Percentiles rank a stretch among this genome's conserved stretches.
Conservation (phyloP, 1,140 invertebrate genomes). For the Helicoverpa zea region DNA sequence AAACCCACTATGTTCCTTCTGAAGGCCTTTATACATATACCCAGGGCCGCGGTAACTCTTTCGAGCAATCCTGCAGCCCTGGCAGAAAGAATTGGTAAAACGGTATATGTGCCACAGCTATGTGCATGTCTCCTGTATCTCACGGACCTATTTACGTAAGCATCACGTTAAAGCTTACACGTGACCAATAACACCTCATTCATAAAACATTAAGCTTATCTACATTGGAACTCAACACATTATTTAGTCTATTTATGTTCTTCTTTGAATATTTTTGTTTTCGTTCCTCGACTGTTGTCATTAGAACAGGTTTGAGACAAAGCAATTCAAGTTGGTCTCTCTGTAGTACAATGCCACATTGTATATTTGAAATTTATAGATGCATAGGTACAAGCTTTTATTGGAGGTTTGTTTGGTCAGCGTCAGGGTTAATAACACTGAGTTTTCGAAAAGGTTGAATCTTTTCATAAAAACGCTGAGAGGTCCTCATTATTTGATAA, state of each 20-base stretch:
- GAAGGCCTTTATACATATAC: too few species aligned
- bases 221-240: background rate
- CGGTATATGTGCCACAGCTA: too few species aligned
- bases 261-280: background rate
- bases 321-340: background rate
- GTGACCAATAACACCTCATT: conserved; percentile 25
- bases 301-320: conserved; percentile 42
- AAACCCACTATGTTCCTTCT: too few species aligned
- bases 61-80: too few species aligned
- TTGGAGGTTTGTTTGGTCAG: background rate
- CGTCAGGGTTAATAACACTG: background rate
- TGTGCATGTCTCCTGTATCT: background rate
- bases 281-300: conserved; percentile 22
- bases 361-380: background rate
- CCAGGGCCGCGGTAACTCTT: too few species aligned
- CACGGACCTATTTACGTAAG: background rate
- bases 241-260: conserved; percentile 4
- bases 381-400: background rate
- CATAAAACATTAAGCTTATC: conserved; percentile 37
- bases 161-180: background rate
- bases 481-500: background rate
- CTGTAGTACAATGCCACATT: background rate
- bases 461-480: too few species aligned
- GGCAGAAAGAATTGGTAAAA: too few species aligned
- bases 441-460: too few species aligned